Evolutionary conservation across 2,113 vertebrate species (phyloP), one percentile per base, ranked within the genome.

Genomic region (Rhodinocichla rosea): DNA sequence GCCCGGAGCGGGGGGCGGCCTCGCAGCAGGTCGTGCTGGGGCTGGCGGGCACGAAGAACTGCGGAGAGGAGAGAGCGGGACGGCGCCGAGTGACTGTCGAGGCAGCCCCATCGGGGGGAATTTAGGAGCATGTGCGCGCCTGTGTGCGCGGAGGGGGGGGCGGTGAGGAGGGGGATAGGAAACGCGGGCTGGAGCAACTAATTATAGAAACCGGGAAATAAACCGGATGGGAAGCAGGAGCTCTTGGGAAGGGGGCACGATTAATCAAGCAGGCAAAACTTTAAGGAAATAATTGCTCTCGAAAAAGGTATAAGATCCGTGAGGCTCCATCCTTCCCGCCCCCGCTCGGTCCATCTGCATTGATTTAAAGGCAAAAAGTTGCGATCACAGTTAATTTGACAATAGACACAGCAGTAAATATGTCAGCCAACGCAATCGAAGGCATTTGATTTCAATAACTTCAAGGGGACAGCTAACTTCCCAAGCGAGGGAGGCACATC

Each of bases 1-100:
- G 98, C 85, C 97, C 98, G 42, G 99, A 98, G 97, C 98, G 98
- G 95, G 99, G 98, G 95, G 98, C 98, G 70, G 99, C 98, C 98
- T 99, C 99, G 97, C 99, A 99, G 98, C 99, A 99, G 98, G 99
- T 98, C 98, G 99, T 98, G 97, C 98, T 99, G 98, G 99, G 98
- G 98, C 98, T 99, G 98, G 99, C 98, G 94, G 99, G 98, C 97
- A 99, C 98, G 97, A 99, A 98, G 97, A 99, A 99, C 99, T 99
- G 98, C 97, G 98, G 97, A 98, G 95, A 97, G 55, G 39, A 80
- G 73, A 94, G 47, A 90, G 50, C 53, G 56, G 70, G 79, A 81
- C 44, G 52, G 73, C 56, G 81, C 71, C 76, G 62, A 76, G 79
- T 67, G 62, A 93, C n/a, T 69, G 83, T 84, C 94, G 81, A 92